These are phyloP conservation scores for Onychomys arenicola DNA, from an alignment of 2,797 vertebrate genomes.

Conservation along the genomic window DNA sequence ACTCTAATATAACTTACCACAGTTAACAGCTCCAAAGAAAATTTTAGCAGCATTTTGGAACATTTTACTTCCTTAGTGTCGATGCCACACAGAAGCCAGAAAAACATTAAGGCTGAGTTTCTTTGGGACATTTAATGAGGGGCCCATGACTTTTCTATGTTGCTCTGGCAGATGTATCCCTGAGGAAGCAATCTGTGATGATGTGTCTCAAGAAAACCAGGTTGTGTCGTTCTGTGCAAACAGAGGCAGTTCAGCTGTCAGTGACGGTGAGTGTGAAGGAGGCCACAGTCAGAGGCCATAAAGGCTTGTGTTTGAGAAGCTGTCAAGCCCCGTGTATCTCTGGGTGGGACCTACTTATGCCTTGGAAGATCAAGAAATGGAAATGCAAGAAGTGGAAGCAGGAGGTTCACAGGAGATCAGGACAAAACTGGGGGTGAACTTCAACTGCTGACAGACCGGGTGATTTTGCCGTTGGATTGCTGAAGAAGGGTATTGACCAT, in stretches of 20 bases:
- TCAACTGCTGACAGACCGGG: background rate
- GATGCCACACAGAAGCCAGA: background rate
- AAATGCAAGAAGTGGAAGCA: too few relatives aligned
- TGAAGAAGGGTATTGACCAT: background rate
- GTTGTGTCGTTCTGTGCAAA: background rate
- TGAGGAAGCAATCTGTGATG: background rate
- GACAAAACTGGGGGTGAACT: background rate
- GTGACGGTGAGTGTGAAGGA: background rate
- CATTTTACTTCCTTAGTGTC: background rate
- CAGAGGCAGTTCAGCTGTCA: background rate
- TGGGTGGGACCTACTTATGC: background rate
- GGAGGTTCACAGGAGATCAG: background rate
- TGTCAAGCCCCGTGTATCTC: background rate
- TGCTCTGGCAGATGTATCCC: background rate
- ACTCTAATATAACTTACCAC: background rate
- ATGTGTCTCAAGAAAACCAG: background rate
- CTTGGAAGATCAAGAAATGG: background rate
- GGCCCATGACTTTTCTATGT: background rate
- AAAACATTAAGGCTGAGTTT: background rate
- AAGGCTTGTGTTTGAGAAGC: background rate
- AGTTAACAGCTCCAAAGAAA: slow-evolving; percentile 32
- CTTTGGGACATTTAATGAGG: background rate
- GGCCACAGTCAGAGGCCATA: slow-evolving; percentile 34
- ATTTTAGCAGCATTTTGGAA: background rate
- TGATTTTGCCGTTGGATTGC: background rate